phyloP scores from a whole-genome alignment of 2,797 vertebrate species.

The Sarcoramphus papa region DNA sequence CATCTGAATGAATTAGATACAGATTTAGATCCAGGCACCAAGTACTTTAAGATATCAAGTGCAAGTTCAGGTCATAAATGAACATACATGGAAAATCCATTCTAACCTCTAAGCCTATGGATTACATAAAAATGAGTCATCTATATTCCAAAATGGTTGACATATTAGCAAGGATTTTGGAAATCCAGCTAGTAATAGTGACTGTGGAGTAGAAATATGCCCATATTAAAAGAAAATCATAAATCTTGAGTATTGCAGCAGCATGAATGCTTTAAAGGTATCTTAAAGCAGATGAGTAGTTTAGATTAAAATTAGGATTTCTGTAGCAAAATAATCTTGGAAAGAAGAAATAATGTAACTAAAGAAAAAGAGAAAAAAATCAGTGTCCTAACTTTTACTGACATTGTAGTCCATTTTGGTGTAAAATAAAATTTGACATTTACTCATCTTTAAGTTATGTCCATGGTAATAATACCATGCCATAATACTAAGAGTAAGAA shows the following conservation, averaged over 20 bases:
- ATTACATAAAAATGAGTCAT: neutral
- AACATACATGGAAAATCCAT: neutral
- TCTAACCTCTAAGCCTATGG: neutral
- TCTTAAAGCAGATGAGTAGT: neutral
- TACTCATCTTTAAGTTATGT: neutral
- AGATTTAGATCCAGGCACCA: neutral
- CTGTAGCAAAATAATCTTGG: neutral
- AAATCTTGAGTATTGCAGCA: neutral
- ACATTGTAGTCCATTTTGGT: neutral
- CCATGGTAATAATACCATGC: neutral
- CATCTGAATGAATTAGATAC: neutral
- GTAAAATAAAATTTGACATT: neutral
- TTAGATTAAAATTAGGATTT: neutral
- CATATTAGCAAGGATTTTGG: neutral
- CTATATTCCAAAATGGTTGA: neutral
- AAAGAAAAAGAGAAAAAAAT: neutral
- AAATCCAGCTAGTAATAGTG: neutral
- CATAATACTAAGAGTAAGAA: neutral
- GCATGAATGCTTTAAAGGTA: neutral
- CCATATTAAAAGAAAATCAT: neutral
- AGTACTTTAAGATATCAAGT: neutral
- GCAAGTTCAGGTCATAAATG: neutral
- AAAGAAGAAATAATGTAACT: neutral
- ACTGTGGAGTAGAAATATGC: neutral
- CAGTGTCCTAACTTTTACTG: neutral